phyloP scores from a whole-genome alignment of 1,140 invertebrate genomes.

The Augochlora pura region DNA sequence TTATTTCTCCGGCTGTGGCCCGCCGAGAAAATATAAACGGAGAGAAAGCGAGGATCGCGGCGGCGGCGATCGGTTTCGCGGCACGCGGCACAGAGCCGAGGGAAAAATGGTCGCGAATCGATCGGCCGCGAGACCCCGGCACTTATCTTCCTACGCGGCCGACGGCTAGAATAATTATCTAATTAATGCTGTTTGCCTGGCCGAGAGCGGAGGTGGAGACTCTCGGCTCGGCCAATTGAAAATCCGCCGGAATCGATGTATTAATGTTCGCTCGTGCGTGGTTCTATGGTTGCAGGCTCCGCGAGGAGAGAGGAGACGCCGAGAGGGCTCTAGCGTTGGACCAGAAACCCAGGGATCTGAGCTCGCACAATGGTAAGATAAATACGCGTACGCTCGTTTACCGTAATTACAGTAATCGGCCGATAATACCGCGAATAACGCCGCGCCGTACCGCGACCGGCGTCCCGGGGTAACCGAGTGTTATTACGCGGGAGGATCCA shows the following conservation, averaged over 20 bases:
- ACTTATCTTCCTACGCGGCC: slow-evolving; percentile 75
- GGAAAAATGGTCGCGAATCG: slow-evolving; percentile 40
- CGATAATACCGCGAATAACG: slow-evolving; percentile 44
- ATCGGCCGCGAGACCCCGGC: slow-evolving; percentile 66
- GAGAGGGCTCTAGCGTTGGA: slow-evolving; percentile 89
- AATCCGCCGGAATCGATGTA: slow-evolving; percentile 65
- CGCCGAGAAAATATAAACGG: no score
- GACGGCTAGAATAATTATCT: slow-evolving; percentile 76
- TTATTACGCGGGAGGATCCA: slow-evolving; percentile 7
- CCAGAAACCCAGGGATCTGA: slow-evolving; percentile 89
- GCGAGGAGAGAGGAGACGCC: slow-evolving; percentile 90
- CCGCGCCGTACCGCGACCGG: slow-evolving; percentile 15
- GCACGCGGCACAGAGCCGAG: no score
- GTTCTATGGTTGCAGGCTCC: slow-evolving; percentile 85
- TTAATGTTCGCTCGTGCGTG: slow-evolving; percentile 65
- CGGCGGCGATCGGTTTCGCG: no score
- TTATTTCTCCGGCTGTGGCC: no score
- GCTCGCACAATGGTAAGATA: slow-evolving; percentile 90
- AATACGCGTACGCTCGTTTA: slow-evolving; percentile 45
- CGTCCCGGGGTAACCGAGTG: slow-evolving; percentile 14
- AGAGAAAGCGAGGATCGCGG: no score
- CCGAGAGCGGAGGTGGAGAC: slow-evolving; percentile 63
- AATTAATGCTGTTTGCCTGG: slow-evolving; percentile 72
- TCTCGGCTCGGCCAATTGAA: slow-evolving; percentile 62
- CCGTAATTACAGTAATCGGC: slow-evolving; percentile 46